A percentile compares a stretch with the other conserved stretches of the same genome.
phyloP scores from a whole-genome alignment of 2,797 vertebrate species.

The Hippopotamyrus pictus region DNA sequence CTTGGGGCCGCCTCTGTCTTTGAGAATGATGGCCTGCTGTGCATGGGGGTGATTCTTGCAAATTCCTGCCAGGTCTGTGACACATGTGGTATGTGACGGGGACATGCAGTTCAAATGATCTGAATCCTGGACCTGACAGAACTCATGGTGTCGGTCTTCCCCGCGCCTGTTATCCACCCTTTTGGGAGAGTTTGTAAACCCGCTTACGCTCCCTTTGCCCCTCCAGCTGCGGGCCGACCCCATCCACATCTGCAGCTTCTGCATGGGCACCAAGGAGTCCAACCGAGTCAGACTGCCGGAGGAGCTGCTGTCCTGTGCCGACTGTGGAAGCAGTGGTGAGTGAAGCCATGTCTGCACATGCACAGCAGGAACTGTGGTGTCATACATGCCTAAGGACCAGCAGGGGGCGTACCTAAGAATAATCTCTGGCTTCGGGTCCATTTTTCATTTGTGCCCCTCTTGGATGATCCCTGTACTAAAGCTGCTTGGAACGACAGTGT shows the following conservation, averaged over 20 bases:
- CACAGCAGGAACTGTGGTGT: not conserved
- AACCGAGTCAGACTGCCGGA: slow-evolving; percentile 94
- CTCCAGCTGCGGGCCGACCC: slow-evolving; percentile 84
- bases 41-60: not conserved
- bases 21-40: not conserved
- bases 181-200: not conserved
- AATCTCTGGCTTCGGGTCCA: not conserved
- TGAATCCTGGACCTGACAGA: not conserved
- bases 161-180: not conserved
- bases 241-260: slow-evolving; percentile 98
- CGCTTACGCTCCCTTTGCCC: not conserved
- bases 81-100: not conserved
- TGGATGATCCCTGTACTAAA: not conserved
- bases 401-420: not conserved
- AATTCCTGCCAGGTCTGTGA: not conserved
- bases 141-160: not conserved
- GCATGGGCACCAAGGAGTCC: slow-evolving; percentile 96
- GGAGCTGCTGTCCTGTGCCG: slow-evolving; percentile 91
- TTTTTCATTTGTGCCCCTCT: not conserved
- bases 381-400: not conserved
- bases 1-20: not conserved
- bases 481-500: not conserved
- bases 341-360: slow-evolving; percentile 24
- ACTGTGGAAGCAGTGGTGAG: slow-evolving; percentile 99
- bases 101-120: not conserved